phyloP scores from a whole-genome alignment of 2,797 vertebrate genomes.

The Sebastes steindachneri region DNA sequence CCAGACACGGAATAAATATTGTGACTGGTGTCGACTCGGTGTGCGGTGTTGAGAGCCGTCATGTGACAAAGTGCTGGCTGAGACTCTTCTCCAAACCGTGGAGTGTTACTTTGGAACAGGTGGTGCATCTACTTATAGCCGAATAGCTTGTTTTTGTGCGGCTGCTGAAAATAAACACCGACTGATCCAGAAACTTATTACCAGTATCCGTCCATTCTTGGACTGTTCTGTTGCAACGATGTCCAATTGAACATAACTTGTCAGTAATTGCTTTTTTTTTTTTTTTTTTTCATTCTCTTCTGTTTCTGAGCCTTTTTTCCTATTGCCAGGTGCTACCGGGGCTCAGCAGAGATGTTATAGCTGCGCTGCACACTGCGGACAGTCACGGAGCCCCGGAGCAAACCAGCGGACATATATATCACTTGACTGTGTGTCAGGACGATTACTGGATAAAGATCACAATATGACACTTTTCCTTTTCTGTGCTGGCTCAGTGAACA shows the following conservation, averaged over 20 bases:
- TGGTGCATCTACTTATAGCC: constrained; percentile 33
- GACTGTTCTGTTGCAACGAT: constrained; percentile 43
- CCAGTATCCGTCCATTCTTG: constrained; percentile 45
- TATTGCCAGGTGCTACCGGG: constrained; percentile 17
- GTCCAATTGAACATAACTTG: constrained; percentile 68
- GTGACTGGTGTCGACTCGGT: not conserved
- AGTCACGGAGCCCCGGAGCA: constrained; percentile 85
- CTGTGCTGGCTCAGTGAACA: constrained; percentile 90
- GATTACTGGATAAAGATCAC: constrained; percentile 98
- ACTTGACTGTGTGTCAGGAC: constrained; percentile 90
- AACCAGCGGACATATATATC: constrained; percentile 89
- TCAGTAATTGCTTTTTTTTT: constrained; percentile 58
- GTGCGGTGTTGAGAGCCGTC: not conserved
- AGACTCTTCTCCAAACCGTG: constrained; percentile 12
- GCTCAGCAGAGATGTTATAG: constrained; percentile 62
- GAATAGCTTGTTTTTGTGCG: constrained; percentile 45
- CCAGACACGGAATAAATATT: not conserved
- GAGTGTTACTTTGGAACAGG: constrained; percentile 32
- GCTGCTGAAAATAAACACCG: constrained; percentile 57
- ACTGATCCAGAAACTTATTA: constrained; percentile 55
- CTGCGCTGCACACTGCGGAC: constrained; percentile 52
- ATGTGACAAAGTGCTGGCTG: not conserved
- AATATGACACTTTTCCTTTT: constrained; percentile 98
- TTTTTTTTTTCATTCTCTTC: constrained; percentile 14
- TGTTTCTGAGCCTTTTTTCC: constrained; percentile 30